These are phyloP conservation scores for Cyanoramphus novaezelandiae DNA, from an alignment of 2,113 vertebrate species.

Conservation along the genomic window DNA sequence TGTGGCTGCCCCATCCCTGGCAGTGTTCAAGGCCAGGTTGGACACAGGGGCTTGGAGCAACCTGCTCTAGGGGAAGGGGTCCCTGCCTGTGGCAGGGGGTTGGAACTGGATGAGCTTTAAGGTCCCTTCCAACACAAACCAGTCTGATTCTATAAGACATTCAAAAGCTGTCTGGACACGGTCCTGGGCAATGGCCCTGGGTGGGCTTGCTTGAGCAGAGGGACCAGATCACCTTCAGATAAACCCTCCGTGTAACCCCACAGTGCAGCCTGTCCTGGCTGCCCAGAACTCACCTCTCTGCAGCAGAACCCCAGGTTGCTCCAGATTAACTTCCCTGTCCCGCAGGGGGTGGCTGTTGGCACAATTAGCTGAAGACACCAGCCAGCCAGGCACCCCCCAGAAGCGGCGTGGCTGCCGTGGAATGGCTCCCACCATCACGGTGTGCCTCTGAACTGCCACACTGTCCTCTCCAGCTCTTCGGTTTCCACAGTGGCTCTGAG, in stretches of 20 bases:
- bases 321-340: background rate
- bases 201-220: background rate
- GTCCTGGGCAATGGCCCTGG: background rate
- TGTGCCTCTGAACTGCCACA: background rate
- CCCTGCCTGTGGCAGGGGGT: background rate
- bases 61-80: background rate
- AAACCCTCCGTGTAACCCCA: background rate
- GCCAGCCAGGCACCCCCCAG: slow-evolving; percentile 62
- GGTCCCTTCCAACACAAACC: background rate
- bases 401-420: slow-evolving; percentile 58
- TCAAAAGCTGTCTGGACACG: background rate
- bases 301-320: background rate
- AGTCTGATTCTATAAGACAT: background rate
- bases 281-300: slow-evolving; percentile 22
- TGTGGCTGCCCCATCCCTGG: too few relatives aligned
- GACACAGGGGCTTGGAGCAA: background rate
- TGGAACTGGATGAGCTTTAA: background rate
- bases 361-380: slow-evolving; percentile 50
- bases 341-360: background rate
- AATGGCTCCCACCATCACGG: slow-evolving; percentile 73
- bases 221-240: background rate
- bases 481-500: background rate
- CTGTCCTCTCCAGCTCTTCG: background rate
- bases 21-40: too few relatives aligned
- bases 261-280: background rate